Percentiles rank a stretch among this genome's conserved stretches.
Conservation (phyloP, 2,888 invertebrate species). For the Serripes groenlandicus region DNA sequence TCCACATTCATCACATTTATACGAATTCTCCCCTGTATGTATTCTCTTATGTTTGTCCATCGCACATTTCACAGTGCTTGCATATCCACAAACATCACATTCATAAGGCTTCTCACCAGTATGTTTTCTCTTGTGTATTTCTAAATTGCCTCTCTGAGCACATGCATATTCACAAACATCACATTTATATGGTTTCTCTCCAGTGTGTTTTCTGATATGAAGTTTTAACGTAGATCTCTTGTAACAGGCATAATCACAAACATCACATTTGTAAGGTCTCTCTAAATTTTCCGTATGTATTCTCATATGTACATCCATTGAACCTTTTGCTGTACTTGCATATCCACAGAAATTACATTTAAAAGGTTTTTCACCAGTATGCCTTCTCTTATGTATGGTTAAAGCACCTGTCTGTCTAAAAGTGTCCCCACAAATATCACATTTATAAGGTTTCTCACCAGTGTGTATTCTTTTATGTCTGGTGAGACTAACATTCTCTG, state of each 20-base stretch:
- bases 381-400: not conserved
- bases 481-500: not conserved
- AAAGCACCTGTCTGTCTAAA: not conserved
- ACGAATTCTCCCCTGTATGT: not conserved
- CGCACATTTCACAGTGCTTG: not conserved
- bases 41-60: not conserved
- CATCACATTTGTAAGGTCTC: not conserved
- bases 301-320: not conserved
- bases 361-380: not conserved
- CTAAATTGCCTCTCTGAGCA: not conserved
- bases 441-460: not conserved
- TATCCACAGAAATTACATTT: not conserved
- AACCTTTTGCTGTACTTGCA: not conserved
- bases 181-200: not conserved
- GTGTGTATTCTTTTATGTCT: not conserved
- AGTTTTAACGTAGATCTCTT: not conserved
- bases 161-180: not conserved
- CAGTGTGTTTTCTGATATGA: not conserved
- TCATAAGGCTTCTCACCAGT: not conserved
- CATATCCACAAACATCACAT: slow-evolving; percentile 1
- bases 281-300: not conserved
- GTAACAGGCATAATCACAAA: not conserved
- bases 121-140: not conserved
- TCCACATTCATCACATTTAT: not conserved
- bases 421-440: not conserved